Base-by-base conservation (phyloP, 1,140 invertebrate genomes). In the Atopsyche davidsoni region DNA sequence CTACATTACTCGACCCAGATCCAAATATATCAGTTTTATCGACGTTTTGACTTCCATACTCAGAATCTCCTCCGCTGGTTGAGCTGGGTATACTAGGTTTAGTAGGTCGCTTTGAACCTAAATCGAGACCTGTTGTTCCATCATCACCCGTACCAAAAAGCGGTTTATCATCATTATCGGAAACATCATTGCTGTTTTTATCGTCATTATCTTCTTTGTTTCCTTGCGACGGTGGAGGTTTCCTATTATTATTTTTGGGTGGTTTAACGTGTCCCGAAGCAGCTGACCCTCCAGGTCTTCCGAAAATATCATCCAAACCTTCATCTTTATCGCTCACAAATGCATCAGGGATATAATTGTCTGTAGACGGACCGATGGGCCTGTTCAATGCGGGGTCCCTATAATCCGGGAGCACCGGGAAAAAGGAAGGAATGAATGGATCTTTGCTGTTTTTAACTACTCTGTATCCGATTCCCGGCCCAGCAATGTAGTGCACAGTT, bases 401-500 rank as follows among this genome's bases (percentile, higher is more conserved):
- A 4, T 65, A 59, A 49, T 70, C 71, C 3, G 72, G 69, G 18
- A 72, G 62, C 6, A 67, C 67, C 1, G 72, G 70, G 60, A 72
- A 72, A 55, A 66, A 71, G 1, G 66, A 50, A 1, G 72, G 70
- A 21, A 78, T 69, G 60, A 73, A 72, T 1, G 76, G 75, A 31
- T 78, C 77, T 58, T 79, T 77, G 25, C 73, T 75, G 55, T 77
- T 79, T 60, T 79, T 80, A 14, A 85, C 68, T 2, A 86, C 78
- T 7, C 81, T 72, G 55, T 85, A 86, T n/a, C 83, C 83, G 22
- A 83, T 86, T 23, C 80, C 79, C 0, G 83, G 82, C 2, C 83
- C 83, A 2, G 83, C 83, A 51, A 85, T 83, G 60, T 86, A 86
- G 60, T 85, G 77, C 2, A 84, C 82, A 0, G 82, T 81, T 41